phyloP scores from a whole-genome alignment of 2,113 vertebrate genomes.

The Gila orcuttii region DNA sequence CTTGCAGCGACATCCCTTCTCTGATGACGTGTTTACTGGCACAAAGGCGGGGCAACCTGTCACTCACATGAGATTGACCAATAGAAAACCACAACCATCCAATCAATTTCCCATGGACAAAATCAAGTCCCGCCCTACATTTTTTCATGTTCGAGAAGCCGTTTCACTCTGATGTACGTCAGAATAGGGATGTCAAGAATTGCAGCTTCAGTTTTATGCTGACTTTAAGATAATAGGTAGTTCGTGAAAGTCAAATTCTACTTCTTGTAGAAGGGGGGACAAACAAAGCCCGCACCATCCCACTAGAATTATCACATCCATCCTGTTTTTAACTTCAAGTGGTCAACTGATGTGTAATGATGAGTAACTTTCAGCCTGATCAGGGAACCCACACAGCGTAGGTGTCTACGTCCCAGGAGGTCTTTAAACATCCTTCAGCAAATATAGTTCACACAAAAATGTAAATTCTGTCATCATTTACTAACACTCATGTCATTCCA shows the following conservation, averaged over 20 bases:
- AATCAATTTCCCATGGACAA: no score
- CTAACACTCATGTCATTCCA: neutral
- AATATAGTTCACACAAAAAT: neutral
- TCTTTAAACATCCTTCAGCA: conserved; percentile 26
- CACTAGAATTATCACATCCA: conserved; percentile 18
- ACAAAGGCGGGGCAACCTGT: no score
- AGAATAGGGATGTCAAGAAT: no score
- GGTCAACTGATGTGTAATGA: conserved; percentile 35
- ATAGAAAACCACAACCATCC: no score
- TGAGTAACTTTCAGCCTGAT: conserved; percentile 13
- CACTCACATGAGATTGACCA: no score
- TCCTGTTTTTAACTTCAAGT: conserved; percentile 40
- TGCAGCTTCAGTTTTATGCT: no score
- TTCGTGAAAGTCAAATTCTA: neutral
- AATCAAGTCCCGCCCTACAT: no score
- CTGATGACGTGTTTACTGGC: no score
- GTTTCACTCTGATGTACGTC: no score
- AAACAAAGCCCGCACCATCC: conserved; percentile 31
- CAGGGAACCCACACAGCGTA: conserved; percentile 38
- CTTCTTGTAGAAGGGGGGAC: neutral
- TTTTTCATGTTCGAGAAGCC: no score
- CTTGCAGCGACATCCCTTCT: no score
- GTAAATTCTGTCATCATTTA: neutral
- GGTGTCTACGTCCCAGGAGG: conserved; percentile 42
- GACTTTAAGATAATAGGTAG: neutral